A percentile compares a stretch with the other conserved stretches of the same genome.
phyloP scores from a whole-genome alignment of 2,888 invertebrate species.

The Graphium colonna region DNA sequence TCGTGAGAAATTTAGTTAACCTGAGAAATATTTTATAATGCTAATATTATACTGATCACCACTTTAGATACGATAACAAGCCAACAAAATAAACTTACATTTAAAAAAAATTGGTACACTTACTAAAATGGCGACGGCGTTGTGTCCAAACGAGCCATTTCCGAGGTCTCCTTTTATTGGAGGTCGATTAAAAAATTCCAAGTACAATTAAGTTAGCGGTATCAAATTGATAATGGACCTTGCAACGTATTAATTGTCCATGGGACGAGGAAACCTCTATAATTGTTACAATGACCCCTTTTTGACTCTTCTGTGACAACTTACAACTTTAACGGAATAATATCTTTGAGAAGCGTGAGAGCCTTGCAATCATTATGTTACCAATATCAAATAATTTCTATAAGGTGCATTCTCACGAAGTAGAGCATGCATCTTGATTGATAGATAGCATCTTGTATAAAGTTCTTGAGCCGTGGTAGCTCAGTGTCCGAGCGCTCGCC shows the following conservation, averaged over 20 bases:
- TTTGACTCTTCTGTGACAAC: not conserved
- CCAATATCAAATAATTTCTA: no score
- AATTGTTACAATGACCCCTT: not conserved
- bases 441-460: no score
- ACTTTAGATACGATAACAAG: not conserved
- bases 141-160: not conserved
- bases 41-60: not conserved
- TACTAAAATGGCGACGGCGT: not conserved
- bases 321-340: not conserved
- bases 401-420: no score
- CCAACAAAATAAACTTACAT: not conserved
- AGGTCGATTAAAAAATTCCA: not conserved
- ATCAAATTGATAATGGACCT: constrained; percentile 1
- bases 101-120: not conserved
- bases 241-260: not conserved
- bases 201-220: constrained; percentile 6
- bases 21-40: not conserved
- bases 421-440: no score
- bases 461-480: no score
- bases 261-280: not conserved
- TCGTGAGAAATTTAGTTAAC: not conserved
- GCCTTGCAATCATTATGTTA: no score
- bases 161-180: not conserved
- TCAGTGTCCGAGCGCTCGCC: no score
- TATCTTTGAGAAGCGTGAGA: no score